Base-by-base conservation (phyloP, 2,888 invertebrate species). In the Thelaira solivaga region DNA sequence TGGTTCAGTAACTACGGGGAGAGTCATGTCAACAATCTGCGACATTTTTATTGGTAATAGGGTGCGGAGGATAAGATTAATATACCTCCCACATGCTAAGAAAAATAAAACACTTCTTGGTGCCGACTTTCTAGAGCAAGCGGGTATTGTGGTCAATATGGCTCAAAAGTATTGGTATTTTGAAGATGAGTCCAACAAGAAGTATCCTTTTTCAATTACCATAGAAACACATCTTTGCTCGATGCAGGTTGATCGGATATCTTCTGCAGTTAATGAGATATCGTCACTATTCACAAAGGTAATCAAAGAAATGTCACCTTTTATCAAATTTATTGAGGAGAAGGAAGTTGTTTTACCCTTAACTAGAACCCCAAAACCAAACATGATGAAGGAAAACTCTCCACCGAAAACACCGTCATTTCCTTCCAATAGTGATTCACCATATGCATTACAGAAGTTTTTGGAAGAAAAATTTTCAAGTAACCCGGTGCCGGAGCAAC, bases 41-140 rank as follows among this genome's bases (percentile, higher is more conserved):
- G 39, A 13, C 7, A 13, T 13, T 13, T 2, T 13, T 2, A 39
- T 39, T 39, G 39, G 39, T 4, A 39, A 39, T 6, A n/a, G 39
- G 6, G 16, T 39, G 7, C 39, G 39, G 1, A 39, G 13, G 13
- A 39, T 39, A 13, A 39, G 39, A 7, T 11, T 39, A 4, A n/a
- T 39, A 39, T 39, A 13, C 39, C 13, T 39, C 2, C 39, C 39
- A 13, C n/a, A 39, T 3, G 13, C 39, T 13, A 8, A 26, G 0
- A 61, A 34, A 6, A 61, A 45, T 16, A 49, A 62, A 20, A 72
- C 43, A 1, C 36, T 72, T 11, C 36, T 72, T 4, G 57, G 62
- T 1, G 16, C 72, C 0, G 57, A 73, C 20, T 73, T 73, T 57
- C 34, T 73, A 2, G 57, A 73, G 7, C 72, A 73, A 49, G 6